These are phyloP conservation scores for Diachrysia chrysitis DNA, from an alignment of 2,888 invertebrate species.

Conservation along the genomic window DNA sequence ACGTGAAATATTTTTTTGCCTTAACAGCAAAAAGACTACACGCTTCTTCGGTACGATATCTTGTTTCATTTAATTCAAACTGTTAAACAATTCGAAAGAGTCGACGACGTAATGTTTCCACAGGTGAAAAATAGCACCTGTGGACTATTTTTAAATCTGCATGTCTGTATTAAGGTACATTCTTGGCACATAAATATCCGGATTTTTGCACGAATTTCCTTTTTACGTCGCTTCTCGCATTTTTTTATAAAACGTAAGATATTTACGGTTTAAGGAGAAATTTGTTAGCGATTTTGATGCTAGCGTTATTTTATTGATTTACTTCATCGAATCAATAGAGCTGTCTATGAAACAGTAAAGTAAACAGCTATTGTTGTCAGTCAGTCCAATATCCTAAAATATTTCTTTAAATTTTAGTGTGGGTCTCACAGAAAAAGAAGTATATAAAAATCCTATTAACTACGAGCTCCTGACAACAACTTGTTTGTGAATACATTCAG, in stretches of 20 bases:
- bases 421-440: neutral
- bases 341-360: neutral
- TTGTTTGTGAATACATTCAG: slow-evolving; percentile 85
- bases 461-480: slow-evolving; percentile 81
- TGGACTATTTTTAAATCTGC: neutral
- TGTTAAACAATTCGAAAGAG: too few species aligned
- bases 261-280: too few species aligned
- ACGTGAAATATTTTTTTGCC: too few species aligned
- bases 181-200: neutral
- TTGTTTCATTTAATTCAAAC: neutral
- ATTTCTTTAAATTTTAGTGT: neutral
- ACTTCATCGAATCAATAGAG: too few species aligned
- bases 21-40: too few species aligned
- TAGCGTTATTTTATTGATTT: too few species aligned
- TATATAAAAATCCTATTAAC: slow-evolving; percentile 64
- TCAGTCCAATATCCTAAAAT: neutral
- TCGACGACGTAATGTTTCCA: neutral
- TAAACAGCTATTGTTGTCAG: too few species aligned
- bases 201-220: neutral
- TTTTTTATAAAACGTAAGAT: too few species aligned
- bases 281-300: too few species aligned
- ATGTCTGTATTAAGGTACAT: neutral
- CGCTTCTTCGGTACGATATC: too few species aligned
- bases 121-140: neutral
- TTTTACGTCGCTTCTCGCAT: too few species aligned